These are phyloP conservation scores for Aplodontia rufa DNA, from an alignment of 2,113 vertebrate genomes.

Conservation along the genomic window DNA sequence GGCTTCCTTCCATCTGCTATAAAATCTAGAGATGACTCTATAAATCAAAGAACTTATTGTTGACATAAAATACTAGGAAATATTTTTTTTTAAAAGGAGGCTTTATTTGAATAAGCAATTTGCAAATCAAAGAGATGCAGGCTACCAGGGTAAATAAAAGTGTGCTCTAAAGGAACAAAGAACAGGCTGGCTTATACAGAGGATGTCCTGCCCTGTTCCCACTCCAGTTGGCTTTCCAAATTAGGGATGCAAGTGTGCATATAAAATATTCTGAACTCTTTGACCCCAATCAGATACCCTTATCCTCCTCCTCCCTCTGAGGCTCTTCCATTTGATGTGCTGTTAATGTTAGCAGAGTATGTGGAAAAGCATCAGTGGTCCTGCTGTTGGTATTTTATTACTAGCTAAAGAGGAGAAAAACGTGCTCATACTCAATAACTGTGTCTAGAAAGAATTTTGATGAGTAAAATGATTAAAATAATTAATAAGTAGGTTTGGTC, in stretches of 20 bases:
- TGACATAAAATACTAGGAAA: neutral
- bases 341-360: neutral
- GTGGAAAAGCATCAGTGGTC: neutral
- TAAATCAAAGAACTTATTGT: neutral
- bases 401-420: neutral
- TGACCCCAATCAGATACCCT: too few species aligned
- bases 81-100: neutral
- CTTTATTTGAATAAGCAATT: neutral
- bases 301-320: too few species aligned
- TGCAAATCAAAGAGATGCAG: neutral
- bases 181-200: neutral
- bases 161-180: neutral
- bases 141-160: neutral
- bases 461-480: neutral
- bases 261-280: too few species aligned
- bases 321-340: neutral
- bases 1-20: neutral
- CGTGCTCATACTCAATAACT: neutral
- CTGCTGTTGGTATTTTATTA: neutral
- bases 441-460: neutral
- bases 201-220: neutral
- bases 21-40: neutral
- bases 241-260: too few species aligned
- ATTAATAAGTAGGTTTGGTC: neutral
- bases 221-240: neutral